Conservation (phyloP, 2,113 vertebrate species). For the Malurus melanocephalus region DNA sequence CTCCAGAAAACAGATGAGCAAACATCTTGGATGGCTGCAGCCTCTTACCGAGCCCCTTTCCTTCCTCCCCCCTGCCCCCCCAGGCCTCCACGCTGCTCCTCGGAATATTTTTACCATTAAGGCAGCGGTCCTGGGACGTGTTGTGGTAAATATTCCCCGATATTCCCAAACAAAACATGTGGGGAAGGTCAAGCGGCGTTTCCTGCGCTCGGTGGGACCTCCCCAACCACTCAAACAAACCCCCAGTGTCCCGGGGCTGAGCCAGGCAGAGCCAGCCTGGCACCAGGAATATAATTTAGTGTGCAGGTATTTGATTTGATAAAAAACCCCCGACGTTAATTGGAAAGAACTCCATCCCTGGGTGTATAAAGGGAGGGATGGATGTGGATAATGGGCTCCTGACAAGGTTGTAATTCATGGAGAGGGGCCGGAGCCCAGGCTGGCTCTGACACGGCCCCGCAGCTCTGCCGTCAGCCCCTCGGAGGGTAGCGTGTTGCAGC, state of each 20-base stretch:
- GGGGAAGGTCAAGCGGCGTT: background rate
- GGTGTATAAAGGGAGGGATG: background rate
- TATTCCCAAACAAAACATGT: background rate
- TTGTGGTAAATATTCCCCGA: background rate
- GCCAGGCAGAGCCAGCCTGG: slow-evolving; percentile 70
- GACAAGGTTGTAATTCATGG: slow-evolving; percentile 79
- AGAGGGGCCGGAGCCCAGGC: slow-evolving; percentile 63
- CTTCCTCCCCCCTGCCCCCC: background rate
- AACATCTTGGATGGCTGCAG: background rate
- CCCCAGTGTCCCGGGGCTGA: slow-evolving; percentile 16
- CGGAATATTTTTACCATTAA: background rate
- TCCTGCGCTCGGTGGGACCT: background rate
- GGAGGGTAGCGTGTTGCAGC: slow-evolving; percentile 79
- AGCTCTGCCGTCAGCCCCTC: slow-evolving; percentile 75
- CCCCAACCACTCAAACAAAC: slow-evolving; percentile 29
- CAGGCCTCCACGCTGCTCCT: background rate
- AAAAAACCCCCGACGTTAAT: slow-evolving; percentile 69
- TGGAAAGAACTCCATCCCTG: slow-evolving; percentile 35
- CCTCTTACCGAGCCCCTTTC: background rate
- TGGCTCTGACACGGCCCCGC: slow-evolving; percentile 67
- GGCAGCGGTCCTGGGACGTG: background rate
- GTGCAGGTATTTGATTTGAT: slow-evolving; percentile 80
- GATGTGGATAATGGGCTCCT: slow-evolving; percentile 60
- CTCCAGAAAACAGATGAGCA: slow-evolving; percentile 24
- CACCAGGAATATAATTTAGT: slow-evolving; percentile 76